Conservation (phyloP, 2,888 invertebrate species). For the Aquatica leii region DNA sequence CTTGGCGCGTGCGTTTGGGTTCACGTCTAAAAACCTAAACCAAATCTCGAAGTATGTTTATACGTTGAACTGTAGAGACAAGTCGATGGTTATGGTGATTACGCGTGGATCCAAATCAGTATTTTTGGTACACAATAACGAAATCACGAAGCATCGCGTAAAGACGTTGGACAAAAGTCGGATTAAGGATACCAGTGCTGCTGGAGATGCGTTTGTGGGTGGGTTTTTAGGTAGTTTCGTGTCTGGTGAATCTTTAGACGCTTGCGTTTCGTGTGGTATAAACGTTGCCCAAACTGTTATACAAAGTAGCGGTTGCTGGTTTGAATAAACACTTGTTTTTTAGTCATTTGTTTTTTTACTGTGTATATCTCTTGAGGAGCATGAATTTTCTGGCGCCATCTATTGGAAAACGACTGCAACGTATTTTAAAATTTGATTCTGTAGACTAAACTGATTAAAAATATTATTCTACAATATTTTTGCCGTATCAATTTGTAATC, state of each 20-base stretch:
- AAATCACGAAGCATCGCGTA: slow-evolving; percentile 37
- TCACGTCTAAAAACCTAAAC: neutral
- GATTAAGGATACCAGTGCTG: slow-evolving; percentile 47
- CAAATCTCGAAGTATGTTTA: slow-evolving; percentile 14
- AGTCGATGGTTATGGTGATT: slow-evolving; percentile 32
- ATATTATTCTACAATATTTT: no score
- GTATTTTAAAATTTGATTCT: no score
- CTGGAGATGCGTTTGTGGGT: slow-evolving; percentile 51
- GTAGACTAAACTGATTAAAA: no score
- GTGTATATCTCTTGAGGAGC: no score
- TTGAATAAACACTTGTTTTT: no score
- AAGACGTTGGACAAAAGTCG: slow-evolving; percentile 24
- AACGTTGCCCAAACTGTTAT: slow-evolving; percentile 37
- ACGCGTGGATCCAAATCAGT: slow-evolving; percentile 45
- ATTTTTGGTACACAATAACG: slow-evolving; percentile 20
- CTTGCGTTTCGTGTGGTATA: slow-evolving; percentile 42
- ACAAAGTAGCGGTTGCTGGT: slow-evolving; percentile 40
- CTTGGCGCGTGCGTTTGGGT: slow-evolving; percentile 34
- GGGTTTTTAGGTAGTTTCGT: slow-evolving; percentile 44
- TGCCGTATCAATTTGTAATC: no score
- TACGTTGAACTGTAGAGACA: neutral
- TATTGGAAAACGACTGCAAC: no score
- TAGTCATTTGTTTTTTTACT: no score
- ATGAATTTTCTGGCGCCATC: no score
- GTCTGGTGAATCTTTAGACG: slow-evolving; percentile 26